Evolutionary conservation across 2,113 vertebrate genomes (phyloP).

Genomic region (Crotalus helleri): DNA sequence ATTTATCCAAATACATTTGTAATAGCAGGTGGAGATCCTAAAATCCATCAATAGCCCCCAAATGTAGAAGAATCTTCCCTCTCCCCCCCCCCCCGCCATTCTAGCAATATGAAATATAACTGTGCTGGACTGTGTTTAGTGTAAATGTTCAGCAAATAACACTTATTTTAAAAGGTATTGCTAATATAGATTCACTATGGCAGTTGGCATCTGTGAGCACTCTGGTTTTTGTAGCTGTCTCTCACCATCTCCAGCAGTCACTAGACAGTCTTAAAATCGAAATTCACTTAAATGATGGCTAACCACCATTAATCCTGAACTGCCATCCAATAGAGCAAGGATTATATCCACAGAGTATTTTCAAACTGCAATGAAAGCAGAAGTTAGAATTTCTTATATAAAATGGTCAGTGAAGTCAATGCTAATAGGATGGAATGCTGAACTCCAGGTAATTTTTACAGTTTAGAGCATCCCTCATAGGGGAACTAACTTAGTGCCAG

Average conservation of each 20-base stretch:
- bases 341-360: not conserved
- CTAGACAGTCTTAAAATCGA: not conserved
- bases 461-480: not conserved
- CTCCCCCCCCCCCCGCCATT: not conserved
- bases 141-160: not conserved
- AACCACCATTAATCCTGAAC: not conserved
- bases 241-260: not conserved
- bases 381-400: not conserved
- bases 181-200: not conserved
- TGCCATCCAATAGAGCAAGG: not conserved
- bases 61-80: not conserved
- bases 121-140: not conserved
- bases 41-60: not conserved
- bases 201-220: not conserved
- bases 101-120: not conserved
- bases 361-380: not conserved
- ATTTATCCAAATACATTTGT: not conserved
- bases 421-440: not conserved
- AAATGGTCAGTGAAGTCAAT: not conserved
- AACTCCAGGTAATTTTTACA: not conserved
- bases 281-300: not conserved
- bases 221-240: not conserved
- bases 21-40: not conserved
- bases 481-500: not conserved
- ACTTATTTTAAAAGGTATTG: not conserved